Evolutionary conservation across 2,888 invertebrate genomes (phyloP).

Genomic region (Rotaria sp.): DNA sequence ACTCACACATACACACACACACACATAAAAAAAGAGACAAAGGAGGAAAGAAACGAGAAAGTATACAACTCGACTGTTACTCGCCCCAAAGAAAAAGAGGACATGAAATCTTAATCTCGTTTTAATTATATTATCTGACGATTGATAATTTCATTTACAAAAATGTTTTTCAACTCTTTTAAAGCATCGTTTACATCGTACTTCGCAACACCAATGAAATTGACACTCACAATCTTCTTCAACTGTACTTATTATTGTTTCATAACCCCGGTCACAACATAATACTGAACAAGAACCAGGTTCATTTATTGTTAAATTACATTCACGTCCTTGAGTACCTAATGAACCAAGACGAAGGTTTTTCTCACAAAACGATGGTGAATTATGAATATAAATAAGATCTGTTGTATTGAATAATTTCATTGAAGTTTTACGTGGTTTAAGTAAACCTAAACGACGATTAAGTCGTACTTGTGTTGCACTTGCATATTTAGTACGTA

Average conservation of each 20-base stretch:
- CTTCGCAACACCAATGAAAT: slow-evolving; percentile 83
- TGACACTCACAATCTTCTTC: slow-evolving; percentile 80
- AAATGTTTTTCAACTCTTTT: slow-evolving; percentile 34
- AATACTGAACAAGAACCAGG: slow-evolving; percentile 76
- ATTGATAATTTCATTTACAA: slow-evolving; percentile 31
- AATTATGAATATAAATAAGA: slow-evolving; percentile 78
- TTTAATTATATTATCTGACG: neutral
- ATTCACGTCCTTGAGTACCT: slow-evolving; percentile 73
- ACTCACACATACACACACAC: neutral
- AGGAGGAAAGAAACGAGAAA: neutral
- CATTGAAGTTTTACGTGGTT: slow-evolving; percentile 44
- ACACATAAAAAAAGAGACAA: neutral
- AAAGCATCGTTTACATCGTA: slow-evolving; percentile 71
- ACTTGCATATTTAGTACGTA: slow-evolving; percentile 31
- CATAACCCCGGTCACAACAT: slow-evolving; percentile 76
- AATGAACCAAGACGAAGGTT: slow-evolving; percentile 74
- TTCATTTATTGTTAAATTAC: slow-evolving; percentile 75
- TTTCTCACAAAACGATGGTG: slow-evolving; percentile 80
- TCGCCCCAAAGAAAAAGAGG: neutral
- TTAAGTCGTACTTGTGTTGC: slow-evolving; percentile 34
- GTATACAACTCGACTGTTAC: slow-evolving; percentile 22
- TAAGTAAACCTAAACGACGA: slow-evolving; percentile 3
- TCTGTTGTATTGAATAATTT: slow-evolving; percentile 64
- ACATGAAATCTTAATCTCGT: neutral
- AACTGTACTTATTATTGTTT: slow-evolving; percentile 72